These are phyloP conservation scores for Blera fallax DNA, from an alignment of 2,888 invertebrate genomes.

Conservation along the genomic window DNA sequence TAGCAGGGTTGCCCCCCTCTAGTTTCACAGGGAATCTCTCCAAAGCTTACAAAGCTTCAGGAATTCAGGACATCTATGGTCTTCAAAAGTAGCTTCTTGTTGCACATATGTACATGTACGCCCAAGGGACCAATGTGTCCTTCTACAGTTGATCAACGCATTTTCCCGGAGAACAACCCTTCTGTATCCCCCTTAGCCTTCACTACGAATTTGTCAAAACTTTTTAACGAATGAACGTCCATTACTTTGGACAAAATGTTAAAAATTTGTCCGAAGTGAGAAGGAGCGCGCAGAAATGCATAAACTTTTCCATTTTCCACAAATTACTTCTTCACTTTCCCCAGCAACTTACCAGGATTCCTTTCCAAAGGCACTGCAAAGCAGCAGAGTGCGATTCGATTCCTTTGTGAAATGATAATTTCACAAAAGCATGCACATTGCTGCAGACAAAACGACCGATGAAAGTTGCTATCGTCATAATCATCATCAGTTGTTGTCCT, in stretches of 20 bases:
- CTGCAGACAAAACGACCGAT: not conserved
- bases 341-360: conserved; percentile 44
- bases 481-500: conserved; percentile 22
- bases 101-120: not conserved
- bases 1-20: too few relatives aligned
- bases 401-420: conserved; percentile 17
- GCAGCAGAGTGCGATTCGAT: not conserved
- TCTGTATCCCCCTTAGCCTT: conserved; percentile 18
- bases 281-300: not conserved
- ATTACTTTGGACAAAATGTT: too few relatives aligned
- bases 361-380: not conserved
- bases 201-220: conserved; percentile 11
- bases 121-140: conserved; percentile 36
- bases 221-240: too few relatives aligned
- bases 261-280: not conserved
- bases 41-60: too few relatives aligned
- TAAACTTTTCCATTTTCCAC: conserved; percentile 44
- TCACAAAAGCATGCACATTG: conserved; percentile 26
- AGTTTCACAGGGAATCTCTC: too few relatives aligned
- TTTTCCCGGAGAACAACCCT: not conserved
- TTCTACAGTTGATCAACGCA: not conserved
- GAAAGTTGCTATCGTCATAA: conserved; percentile 12
- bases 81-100: conserved; percentile 13
- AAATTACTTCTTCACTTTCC: conserved; percentile 8
- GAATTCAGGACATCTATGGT: conserved; percentile 5